Percentiles rank a stretch among this genome's conserved stretches.
Conservation (phyloP, 2,888 invertebrate species). For the Biston betularia region DNA sequence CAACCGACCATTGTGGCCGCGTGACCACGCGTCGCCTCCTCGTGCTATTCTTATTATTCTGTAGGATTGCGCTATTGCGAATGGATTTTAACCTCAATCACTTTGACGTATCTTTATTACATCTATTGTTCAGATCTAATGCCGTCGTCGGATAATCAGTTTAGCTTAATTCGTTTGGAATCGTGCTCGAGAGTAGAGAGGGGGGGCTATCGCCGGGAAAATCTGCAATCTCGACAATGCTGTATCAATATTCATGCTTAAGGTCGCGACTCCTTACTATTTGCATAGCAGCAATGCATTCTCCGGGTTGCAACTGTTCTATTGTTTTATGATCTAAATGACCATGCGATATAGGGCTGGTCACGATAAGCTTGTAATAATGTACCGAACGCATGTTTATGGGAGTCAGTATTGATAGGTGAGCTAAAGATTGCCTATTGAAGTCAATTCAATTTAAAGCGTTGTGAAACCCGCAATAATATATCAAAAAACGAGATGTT, state of each 20-base stretch:
- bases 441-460: constrained; percentile 5
- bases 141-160: constrained; percentile 69
- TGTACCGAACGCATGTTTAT: constrained; percentile 60
- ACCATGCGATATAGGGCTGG: constrained; percentile 79
- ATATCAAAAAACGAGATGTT: constrained; percentile 5
- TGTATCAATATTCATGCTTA: constrained; percentile 85
- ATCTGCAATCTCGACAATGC: constrained; percentile 83
- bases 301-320: constrained; percentile 81
- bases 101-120: constrained; percentile 49
- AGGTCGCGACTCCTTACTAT: constrained; percentile 82
- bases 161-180: constrained; percentile 71
- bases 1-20: constrained; percentile 74
- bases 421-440: constrained; percentile 19
- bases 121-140: constrained; percentile 61
- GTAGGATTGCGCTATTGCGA: constrained; percentile 61
- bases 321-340: constrained; percentile 86
- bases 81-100: constrained; percentile 59
- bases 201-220: constrained; percentile 71
- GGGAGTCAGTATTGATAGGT: constrained; percentile 52
- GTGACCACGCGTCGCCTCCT: constrained; percentile 66
- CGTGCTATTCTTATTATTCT: constrained; percentile 68
- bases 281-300: constrained; percentile 84
- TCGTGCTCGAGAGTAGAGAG: constrained; percentile 77
- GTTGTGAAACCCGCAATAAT: constrained; percentile 1
- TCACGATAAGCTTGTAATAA: constrained; percentile 82